A percentile compares a stretch with the other conserved stretches of the same genome.
Evolutionary conservation across 2,888 invertebrate genomes (phyloP).

Genomic region (Omphaloscelis lunosa): DNA sequence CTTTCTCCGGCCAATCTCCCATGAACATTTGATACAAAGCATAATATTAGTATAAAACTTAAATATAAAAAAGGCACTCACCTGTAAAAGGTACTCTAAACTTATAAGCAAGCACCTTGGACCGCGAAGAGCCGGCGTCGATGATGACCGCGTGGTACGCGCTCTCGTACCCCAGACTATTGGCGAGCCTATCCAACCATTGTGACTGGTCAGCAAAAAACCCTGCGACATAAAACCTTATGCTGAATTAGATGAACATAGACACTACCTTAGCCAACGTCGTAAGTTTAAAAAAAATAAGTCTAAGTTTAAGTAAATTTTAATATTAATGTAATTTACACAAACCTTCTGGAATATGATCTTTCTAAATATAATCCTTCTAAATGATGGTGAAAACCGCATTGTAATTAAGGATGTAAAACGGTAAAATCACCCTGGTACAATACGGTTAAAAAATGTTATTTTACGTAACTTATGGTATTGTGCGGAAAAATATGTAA

Average conservation of each 20-base stretch:
- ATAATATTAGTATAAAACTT: neutral
- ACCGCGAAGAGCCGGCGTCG: conserved; percentile 98
- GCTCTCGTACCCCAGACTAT: conserved; percentile 92
- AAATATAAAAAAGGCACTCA: conserved; percentile 72
- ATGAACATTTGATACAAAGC: neutral
- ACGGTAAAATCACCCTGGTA: too few relatives aligned
- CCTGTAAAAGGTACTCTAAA: conserved; percentile 95
- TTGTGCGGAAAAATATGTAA: too few relatives aligned
- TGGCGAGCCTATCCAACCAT: conserved; percentile 93
- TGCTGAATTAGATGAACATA: conserved; percentile 32
- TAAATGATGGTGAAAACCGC: too few relatives aligned
- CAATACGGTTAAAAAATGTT: too few relatives aligned
- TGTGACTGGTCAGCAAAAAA: conserved; percentile 90
- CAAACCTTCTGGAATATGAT: too few relatives aligned
- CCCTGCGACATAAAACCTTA: conserved; percentile 77
- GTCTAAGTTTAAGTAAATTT: too few relatives aligned
- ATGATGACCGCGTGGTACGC: conserved; percentile 95
- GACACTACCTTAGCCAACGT: conserved; percentile 32
- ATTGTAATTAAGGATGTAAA: too few relatives aligned
- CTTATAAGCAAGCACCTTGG: conserved; percentile 95
- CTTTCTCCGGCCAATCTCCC: neutral
- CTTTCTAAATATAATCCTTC: too few relatives aligned
- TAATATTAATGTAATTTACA: too few relatives aligned
- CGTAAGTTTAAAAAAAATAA: conserved; percentile 22
- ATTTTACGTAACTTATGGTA: too few relatives aligned